Evolutionary conservation across 2,113 vertebrate species (phyloP), one percentile per base, ranked within the genome.

Genomic region (Cinclus mexicanus): DNA sequence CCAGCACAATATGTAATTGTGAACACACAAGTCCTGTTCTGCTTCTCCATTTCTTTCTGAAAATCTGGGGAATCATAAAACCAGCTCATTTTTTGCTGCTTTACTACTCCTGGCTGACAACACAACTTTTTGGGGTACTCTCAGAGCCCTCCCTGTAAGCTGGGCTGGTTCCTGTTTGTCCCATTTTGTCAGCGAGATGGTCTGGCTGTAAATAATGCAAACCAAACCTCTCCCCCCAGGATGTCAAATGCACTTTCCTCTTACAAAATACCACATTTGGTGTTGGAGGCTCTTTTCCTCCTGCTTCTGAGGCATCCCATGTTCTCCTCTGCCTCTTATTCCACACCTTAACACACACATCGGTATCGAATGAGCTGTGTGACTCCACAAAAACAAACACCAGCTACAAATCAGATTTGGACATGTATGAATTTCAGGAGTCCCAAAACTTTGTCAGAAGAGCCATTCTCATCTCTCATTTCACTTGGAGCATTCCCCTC

Each of bases 401-500:
- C 69, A 83, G 71, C 21, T 41, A 44, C 65, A 92, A 65, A 56
- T 22, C 1, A 3, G 8, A 53, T 81, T 29, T 93, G 56, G 44
- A 47, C 13, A 5, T 0, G 7, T 5, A 10, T 20, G 33, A 13
- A 59, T 47, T 70, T 41, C 42, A 50, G 1, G 4, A 80, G 33
- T 33, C 28, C 35, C 64, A 37, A 26, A 63, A 80, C 12, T 44
- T 25, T 35, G 81, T 19, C 53, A 39, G 37, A 57, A 90, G 76
- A 68, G 42, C 55, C 35, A 11, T 8, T 18, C 21, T 25, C 28
- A 52, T 47, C 41, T 80, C 41, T 55, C 19, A 26, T 14, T 79
- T 50, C 16, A 11, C 65, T 11, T 33, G 0, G 3, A 50, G 57
- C 3, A 0, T 9, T 89, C 22, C 39, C 4, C 9, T 26, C 7